Evolutionary conservation across 2,888 invertebrate genomes (phyloP).

Genomic region (Stictocephala bisonia): DNA sequence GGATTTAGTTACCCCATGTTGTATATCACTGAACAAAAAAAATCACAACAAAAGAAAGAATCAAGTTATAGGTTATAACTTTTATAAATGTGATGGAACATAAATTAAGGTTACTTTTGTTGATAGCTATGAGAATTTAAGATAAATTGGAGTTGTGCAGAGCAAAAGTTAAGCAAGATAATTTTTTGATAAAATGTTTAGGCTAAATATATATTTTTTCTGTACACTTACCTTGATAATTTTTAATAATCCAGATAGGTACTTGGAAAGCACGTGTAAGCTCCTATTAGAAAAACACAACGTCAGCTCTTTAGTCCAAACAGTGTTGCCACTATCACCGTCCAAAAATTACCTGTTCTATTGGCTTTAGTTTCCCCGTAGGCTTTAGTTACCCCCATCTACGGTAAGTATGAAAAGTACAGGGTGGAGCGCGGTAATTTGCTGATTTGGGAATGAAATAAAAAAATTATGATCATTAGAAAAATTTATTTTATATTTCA

Average conservation of each 20-base stretch:
- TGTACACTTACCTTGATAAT: conserved; percentile 40
- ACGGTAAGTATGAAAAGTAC: too few species aligned
- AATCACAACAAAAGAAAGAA: conserved; percentile 29
- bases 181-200: not conserved
- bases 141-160: conserved; percentile 15
- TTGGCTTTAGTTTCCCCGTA: too few species aligned
- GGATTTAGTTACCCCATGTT: conserved; percentile 31
- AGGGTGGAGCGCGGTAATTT: too few species aligned
- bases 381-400: too few species aligned
- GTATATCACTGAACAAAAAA: conserved; percentile 14
- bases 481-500: too few species aligned
- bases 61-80: conserved; percentile 28
- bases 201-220: not conserved
- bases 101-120: conserved; percentile 34
- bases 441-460: too few species aligned
- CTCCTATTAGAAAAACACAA: conserved; percentile 12
- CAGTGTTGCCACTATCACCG: conserved; percentile 35
- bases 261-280: not conserved
- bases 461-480: too few species aligned
- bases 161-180: conserved; percentile 27
- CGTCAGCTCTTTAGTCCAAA: conserved; percentile 12
- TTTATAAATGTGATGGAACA: conserved; percentile 22
- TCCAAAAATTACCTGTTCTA: conserved; percentile 24
- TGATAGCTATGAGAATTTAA: conserved; percentile 7
- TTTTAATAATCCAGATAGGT: conserved; percentile 13